Evolutionary conservation across 1,140 invertebrate species (phyloP), one percentile per base, ranked within the genome.

Genomic region (Propsilocerus akamusi): DNA sequence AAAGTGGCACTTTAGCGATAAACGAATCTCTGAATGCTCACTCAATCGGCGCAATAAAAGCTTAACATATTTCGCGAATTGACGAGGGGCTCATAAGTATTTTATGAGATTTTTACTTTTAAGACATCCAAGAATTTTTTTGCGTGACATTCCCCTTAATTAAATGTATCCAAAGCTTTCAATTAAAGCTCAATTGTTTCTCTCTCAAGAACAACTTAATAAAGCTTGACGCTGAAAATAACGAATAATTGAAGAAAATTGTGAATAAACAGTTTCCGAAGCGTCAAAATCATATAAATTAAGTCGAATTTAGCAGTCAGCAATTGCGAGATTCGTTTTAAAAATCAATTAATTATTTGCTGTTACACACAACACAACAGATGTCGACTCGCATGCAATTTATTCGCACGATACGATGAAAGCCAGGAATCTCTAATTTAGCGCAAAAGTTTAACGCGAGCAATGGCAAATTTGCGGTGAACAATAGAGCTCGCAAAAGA

Each of bases 401-500:
- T 30, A 30, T 12, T 30, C 28, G 14, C 7, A 30, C 14, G 6
- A 12, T 30, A 3, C 11, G 20, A 12, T 17, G 32, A 34, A 34
- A n/a, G 30, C 14, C 14, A 41, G 17, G 34, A 41, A 41, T 41
- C 34, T 41, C 34, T 41, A 41, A 41, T 41, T 41, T 41, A 41
- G 34, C 34, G 34, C 28, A 30, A 30, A 30, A 30, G n/a, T n/a
- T n/a, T n/a, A n/a, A n/a, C n/a, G n/a, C n/a, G n/a, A n/a, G n/a
- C n/a, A n/a, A n/a, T n/a, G n/a, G n/a, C n/a, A n/a, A n/a, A n/a
- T n/a, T n/a, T n/a, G n/a, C n/a, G n/a, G n/a, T n/a, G n/a, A n/a
- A n/a, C n/a, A n/a, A n/a, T n/a, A n/a, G n/a, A n/a, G n/a, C n/a
- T n/a, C n/a, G n/a, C n/a, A n/a, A n/a, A n/a, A n/a, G n/a, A n/a